A percentile compares a stretch with the other conserved stretches of the same genome.
Evolutionary conservation across 1,140 invertebrate genomes (phyloP).

Genomic region (Linepithema humile): DNA sequence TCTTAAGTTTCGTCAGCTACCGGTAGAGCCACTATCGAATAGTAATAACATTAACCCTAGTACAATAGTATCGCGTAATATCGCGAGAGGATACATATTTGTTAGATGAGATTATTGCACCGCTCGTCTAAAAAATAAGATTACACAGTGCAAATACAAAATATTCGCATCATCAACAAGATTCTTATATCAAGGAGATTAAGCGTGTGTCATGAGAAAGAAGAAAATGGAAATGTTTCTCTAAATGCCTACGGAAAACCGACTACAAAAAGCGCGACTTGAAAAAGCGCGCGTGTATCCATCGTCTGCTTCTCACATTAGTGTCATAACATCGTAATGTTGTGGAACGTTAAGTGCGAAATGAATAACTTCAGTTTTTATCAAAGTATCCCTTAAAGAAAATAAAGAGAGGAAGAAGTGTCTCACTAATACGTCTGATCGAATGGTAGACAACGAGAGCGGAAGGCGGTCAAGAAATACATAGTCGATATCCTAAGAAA

Average conservation of each 20-base stretch:
- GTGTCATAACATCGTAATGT: constrained; percentile 24
- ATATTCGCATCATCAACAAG: constrained; percentile 11
- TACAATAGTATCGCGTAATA: constrained; percentile 34
- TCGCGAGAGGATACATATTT: constrained; percentile 49
- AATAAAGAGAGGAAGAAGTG: not conserved
- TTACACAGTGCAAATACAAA: constrained; percentile 55
- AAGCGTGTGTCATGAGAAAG: constrained; percentile 47
- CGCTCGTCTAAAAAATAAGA: constrained; percentile 53
- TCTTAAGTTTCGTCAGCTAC: not conserved
- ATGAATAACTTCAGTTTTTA: constrained; percentile 9
- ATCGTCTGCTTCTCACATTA: not conserved
- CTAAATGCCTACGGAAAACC: constrained; percentile 71
- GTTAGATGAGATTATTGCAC: constrained; percentile 54
- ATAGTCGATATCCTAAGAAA: not conserved
- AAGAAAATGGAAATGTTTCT: constrained; percentile 65
- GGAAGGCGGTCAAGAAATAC: constrained; percentile 1
- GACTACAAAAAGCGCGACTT: constrained; percentile 45
- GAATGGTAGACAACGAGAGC: not conserved
- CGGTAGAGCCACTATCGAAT: not conserved
- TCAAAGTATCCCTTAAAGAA: not conserved
- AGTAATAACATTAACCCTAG: constrained; percentile 46
- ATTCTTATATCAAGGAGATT: constrained; percentile 14
- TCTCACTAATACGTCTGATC: constrained; percentile 26
- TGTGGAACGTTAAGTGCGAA: constrained; percentile 31
- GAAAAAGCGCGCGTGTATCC: constrained; percentile 28